These are phyloP conservation scores for Onthophagus taurus DNA, from an alignment of 1,140 invertebrate species.

Conservation along the genomic window DNA sequence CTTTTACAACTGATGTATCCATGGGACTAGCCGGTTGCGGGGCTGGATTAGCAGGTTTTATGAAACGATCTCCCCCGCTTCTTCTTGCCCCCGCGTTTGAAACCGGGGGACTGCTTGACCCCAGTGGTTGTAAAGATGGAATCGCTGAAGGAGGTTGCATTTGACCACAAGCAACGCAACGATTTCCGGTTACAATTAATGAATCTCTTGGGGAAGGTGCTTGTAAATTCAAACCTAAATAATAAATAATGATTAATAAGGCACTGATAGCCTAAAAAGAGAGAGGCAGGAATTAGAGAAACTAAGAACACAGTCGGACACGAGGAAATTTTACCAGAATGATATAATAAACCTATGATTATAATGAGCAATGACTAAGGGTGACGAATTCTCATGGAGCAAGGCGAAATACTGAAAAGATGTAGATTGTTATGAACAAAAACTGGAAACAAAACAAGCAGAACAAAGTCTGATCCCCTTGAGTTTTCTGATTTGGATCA, in stretches of 20 bases:
- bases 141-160: conserved; percentile 44
- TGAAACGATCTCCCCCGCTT: conserved; percentile 64
- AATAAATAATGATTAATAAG: conserved; percentile 11
- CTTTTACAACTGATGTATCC: conserved; percentile 47
- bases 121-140: conserved; percentile 23
- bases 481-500: too few relatives aligned
- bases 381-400: too few relatives aligned
- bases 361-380: too few relatives aligned
- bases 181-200: conserved; percentile 53
- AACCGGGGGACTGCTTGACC: conserved; percentile 28
- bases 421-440: too few relatives aligned
- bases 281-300: too few relatives aligned
- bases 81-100: conserved; percentile 45
- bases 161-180: conserved; percentile 67
- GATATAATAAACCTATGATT: too few relatives aligned
- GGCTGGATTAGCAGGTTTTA: conserved; percentile 61
- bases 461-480: too few relatives aligned
- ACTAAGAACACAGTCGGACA: too few relatives aligned
- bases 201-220: conserved; percentile 39
- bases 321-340: too few relatives aligned
- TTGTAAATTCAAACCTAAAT: conserved; percentile 31
- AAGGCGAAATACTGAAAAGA: too few relatives aligned
- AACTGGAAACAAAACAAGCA: too few relatives aligned
- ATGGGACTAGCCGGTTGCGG: conserved; percentile 56
- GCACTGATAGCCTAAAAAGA: too few relatives aligned